These are phyloP conservation scores for Menura novaehollandiae DNA, from an alignment of 2,113 vertebrate species.

Conservation along the genomic window DNA sequence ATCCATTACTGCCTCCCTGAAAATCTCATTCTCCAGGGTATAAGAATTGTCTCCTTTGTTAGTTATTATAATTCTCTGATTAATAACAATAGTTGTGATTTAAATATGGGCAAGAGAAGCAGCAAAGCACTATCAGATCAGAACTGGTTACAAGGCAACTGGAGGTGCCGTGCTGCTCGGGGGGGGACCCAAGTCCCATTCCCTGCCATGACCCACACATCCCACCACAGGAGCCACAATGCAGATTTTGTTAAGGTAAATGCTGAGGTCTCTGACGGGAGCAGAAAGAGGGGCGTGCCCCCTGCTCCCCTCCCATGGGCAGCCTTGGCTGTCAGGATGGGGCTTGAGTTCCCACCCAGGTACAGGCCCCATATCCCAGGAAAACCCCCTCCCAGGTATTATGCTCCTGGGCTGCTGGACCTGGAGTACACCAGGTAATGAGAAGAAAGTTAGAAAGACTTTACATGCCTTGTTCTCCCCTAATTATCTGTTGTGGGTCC, in stretches of 20 bases:
- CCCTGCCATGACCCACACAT: not conserved
- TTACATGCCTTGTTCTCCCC: not conserved
- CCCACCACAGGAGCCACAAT: not conserved
- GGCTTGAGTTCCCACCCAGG: not conserved
- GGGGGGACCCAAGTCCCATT: fast-evolving
- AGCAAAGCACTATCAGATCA: not conserved
- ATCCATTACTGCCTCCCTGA: not conserved
- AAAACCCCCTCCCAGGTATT: not conserved
- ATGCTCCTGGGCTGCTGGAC: not conserved
- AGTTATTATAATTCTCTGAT: not conserved
- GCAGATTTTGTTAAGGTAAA: not conserved
- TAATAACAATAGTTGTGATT: not conserved
- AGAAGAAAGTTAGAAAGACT: not conserved
- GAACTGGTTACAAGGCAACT: not conserved
- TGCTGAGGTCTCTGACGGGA: not conserved
- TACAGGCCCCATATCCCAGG: fast-evolving
- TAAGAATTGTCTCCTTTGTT: not conserved
- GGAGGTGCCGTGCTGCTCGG: not conserved
- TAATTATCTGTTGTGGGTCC: not conserved
- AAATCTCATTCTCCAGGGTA: not conserved
- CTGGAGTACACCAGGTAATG: not conserved
- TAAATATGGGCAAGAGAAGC: not conserved
- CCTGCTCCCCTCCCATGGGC: not conserved
- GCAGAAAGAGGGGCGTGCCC: not conserved
- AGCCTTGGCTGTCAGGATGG: not conserved